Evolutionary conservation across 2,888 invertebrate genomes (phyloP), one percentile per base, ranked within the genome.

Genomic region (Agonum fuliginosum): DNA sequence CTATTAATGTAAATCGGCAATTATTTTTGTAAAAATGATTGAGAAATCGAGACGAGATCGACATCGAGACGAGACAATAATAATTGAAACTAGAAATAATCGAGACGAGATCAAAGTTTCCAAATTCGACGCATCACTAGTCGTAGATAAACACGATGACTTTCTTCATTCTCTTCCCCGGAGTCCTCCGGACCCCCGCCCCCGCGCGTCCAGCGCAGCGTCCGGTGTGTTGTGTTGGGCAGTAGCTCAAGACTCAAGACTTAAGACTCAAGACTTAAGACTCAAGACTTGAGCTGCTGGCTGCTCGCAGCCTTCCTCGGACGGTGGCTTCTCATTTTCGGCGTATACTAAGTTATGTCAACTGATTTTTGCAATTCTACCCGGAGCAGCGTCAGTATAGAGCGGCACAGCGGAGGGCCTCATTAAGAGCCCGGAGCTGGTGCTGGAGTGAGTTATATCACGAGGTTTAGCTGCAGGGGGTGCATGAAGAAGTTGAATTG

Each of bases 331-430:
- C 58, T 62, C 58, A 62, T 62, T 85, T 86, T 85, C 85, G 85
- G 85, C 85, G 82, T 84, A 85, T 83, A 84, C 85, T 84, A 84
- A 85, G 84, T 85, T 85, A 85, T 85, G 85, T 86, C 85, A 85
- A 84, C 83, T 80, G 85, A 84, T 73, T 73, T 73, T 73, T 73
- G 73, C 73, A 73, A 73, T 73, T 73, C 73, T 58, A 37, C 24
- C 24, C 22, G 12, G 12, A 12, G 12, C 58, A 73, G 6, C 2
- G 3, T 12, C n/a, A 6, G 5, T 19, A 54, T 3, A 6, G 41
- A 37, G 54, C 73, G 73, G 73, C 72, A 54, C 43, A 22, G 24
- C 24, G 19, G 5, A 65, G 65, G n/a, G n/a, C n/a, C 69, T 70
- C 70, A 70, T 70, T 58, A 58, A 58, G 17, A 46, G 10, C n/a